Conservation (phyloP, 2,797 vertebrate species). For the Meriones psammophilus region DNA sequence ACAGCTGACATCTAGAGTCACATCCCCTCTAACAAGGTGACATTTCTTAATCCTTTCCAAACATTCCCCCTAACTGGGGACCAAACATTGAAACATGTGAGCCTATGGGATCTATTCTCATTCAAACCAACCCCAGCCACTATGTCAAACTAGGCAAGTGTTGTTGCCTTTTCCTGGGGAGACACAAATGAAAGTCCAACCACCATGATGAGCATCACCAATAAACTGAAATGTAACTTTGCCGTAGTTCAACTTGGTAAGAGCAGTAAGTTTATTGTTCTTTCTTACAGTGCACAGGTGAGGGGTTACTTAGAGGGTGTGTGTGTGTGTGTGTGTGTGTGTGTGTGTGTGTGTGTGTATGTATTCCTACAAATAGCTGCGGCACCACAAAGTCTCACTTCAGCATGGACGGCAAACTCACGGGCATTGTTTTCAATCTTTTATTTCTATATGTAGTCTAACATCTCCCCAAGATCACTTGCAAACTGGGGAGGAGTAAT, state of each 20-base stretch:
- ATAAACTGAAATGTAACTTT: background rate
- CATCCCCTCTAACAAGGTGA: background rate
- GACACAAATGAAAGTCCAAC: background rate
- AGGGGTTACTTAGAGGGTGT: background rate
- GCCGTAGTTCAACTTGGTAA: background rate
- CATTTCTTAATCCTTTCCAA: background rate
- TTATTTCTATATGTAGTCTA: background rate
- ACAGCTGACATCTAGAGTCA: background rate
- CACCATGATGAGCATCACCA: background rate
- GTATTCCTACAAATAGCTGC: background rate
- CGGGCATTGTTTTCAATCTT: background rate
- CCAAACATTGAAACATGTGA: background rate
- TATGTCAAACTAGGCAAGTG: background rate
- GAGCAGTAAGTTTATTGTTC: background rate
- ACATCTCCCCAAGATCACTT: background rate
- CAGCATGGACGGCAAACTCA: background rate
- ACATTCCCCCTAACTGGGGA: background rate
- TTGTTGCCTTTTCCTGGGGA: background rate
- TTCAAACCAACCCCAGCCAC: background rate
- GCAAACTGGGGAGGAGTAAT: background rate
- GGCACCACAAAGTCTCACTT: background rate
- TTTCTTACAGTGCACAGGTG: background rate
- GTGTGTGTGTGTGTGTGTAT: background rate
- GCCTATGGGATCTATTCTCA: background rate
- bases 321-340: too few relatives aligned